These are phyloP conservation scores for Platycheirus rosarum DNA, from an alignment of 2,888 invertebrate species.

Conservation along the genomic window DNA sequence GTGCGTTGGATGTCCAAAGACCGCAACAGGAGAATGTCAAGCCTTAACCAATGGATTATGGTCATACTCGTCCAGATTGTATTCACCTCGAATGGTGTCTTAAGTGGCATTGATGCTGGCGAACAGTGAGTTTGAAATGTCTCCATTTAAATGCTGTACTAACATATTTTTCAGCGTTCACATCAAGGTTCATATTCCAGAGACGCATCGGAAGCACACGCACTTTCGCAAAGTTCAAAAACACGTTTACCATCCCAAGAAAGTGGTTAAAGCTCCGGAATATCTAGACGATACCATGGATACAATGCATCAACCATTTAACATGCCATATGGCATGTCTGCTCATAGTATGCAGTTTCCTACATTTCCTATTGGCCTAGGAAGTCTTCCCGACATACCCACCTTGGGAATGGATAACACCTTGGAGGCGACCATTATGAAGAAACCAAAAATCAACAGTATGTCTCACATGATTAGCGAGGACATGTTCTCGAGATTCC, in stretches of 20 bases:
- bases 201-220: slow-evolving; percentile 55
- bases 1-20: slow-evolving; percentile 43
- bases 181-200: slow-evolving; percentile 68
- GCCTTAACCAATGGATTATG: slow-evolving; percentile 63
- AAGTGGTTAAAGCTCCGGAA: slow-evolving; percentile 40
- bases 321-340: slow-evolving; percentile 36
- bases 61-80: slow-evolving; percentile 46
- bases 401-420: slow-evolving; percentile 57
- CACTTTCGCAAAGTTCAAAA: slow-evolving; percentile 59
- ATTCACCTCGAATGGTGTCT: slow-evolving; percentile 31
- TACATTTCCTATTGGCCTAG: slow-evolving; percentile 13
- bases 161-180: slow-evolving; percentile 50
- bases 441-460: slow-evolving; percentile 43
- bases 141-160: background rate
- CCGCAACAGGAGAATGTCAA: slow-evolving; percentile 42
- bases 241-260: slow-evolving; percentile 62
- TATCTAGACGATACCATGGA: slow-evolving; percentile 28
- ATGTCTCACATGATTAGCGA: slow-evolving; percentile 40
- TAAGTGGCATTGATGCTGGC: slow-evolving; percentile 39
- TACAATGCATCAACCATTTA: slow-evolving; percentile 20
- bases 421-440: slow-evolving; percentile 48
- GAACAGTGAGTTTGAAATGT: slow-evolving; percentile 62
- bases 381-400: slow-evolving; percentile 50
- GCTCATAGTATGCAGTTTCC: slow-evolving; percentile 19
- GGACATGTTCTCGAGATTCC: slow-evolving; percentile 46